Base-by-base conservation (phyloP, 2,113 vertebrate species). In the Rhombomys opimus region DNA sequence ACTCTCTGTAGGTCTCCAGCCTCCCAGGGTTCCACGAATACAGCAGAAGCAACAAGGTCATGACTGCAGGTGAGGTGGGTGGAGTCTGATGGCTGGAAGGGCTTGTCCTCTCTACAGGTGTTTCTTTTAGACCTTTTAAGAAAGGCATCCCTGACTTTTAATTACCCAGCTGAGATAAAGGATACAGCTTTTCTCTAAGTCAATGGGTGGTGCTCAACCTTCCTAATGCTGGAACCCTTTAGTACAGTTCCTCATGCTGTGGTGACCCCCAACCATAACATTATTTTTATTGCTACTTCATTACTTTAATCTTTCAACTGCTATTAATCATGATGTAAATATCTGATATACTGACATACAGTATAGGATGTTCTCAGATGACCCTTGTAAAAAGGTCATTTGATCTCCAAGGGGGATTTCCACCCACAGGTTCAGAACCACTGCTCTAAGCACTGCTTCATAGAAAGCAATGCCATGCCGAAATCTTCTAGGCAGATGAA, bases 1-100 rank as follows among this genome's bases (percentile, higher is more conserved):
- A 93, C 84, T 95, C 93, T 76, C 57, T 67, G 12, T 30, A 63
- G 81, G 70, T 89, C 73, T 82, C 82, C 75, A 77, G 65, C n/a
- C 46, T 72, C 94, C 75, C 52, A 59, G 38, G n/a, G n/a, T 73
- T 75, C 57, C 86, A 22, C n/a, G 52, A 54, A 25, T 32, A 78
- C 63, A 72, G 88, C 90, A 93, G 72, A 91, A 10, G 54, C 57
- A 52, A 81, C 89, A 90, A 85, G 86, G 38, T 95, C 87, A 67
- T 61, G 86, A 91, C 22, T 85, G 85, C 38, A 87, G 59, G 27
- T 0, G 20, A 38, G 35, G 8, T 0, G 0, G 35, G 0, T 30
- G 35, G 82, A 38, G 38, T 72, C 95, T 50, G 27, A 59, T 25
- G 38, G 52, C n/a, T 35, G 32, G 25, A 80, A 76, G 38, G 1